Base-by-base conservation (phyloP, 2,113 vertebrate genomes). In the Plectropomus leopardus region DNA sequence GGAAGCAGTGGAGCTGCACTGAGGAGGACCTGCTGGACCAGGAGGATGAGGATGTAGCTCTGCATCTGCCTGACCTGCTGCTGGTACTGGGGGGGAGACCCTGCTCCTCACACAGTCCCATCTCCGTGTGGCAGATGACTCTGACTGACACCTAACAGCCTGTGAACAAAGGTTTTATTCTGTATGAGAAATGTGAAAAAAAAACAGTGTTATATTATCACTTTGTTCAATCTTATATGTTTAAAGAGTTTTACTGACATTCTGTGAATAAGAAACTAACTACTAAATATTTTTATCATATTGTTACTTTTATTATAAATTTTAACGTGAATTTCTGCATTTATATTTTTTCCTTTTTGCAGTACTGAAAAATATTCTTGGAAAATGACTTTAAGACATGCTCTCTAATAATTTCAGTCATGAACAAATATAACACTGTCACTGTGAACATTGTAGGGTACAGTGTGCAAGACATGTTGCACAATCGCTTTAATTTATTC, bases 11-110 rank as follows among this genome's bases (percentile, higher is more conserved):
- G 76, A 85, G 86, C 84, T 26, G 32, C 50, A 45, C 74, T 2
- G 81, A 73, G 3, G 78, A 85, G 1, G 76, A 85, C 0, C 66
- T 40, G 19, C 19, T 59, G 19, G 78, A 72, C 0, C 80, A 73
- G 8, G 84, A 76, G 1, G 87, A 92, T 14, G 84, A 65, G 2
- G 86, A 71, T 23, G 53, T 84, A 2, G 16, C 24, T 3, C 82
- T 78, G 57, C 88, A 94, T 0, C 72, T 91, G 1, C 92, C 94
- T 17, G 94, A 95, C 5, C 48, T 94, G 24, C 88, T 97, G 73
- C 91, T 98, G 81, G 88, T 97, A 16, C 40, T 97, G 0, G 96
- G 96, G 11, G 97, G 96, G 0, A 94, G 94, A 82, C 96, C 96
- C 4, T 78, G 93, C 50, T 86, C 87, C 57, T 57, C 68, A 45